phyloP scores from a whole-genome alignment of 2,797 vertebrate genomes.

The Poecilia gillii region DNA sequence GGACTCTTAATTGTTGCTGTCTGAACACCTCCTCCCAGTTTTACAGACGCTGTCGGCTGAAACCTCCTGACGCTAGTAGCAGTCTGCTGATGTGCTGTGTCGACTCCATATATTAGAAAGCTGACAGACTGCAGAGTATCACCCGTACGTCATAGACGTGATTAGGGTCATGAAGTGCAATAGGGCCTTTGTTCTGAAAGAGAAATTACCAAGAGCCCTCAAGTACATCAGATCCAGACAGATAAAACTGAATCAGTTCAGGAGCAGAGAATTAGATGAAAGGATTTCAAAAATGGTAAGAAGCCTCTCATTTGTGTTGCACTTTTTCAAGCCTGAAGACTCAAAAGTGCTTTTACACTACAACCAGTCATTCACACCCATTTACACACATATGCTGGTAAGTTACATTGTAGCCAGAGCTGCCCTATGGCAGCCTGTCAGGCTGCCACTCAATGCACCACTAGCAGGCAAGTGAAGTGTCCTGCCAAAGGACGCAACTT shows the following conservation, averaged over 20 bases:
- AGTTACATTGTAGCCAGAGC: neutral
- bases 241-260: constrained; percentile 28
- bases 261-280: constrained; percentile 20
- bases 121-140: constrained; percentile 16
- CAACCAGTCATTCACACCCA: neutral
- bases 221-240: constrained; percentile 35
- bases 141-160: constrained; percentile 22
- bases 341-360: neutral
- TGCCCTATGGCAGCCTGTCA: neutral
- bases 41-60: constrained; percentile 64
- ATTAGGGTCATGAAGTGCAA: constrained; percentile 20
- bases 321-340: neutral
- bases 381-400: neutral
- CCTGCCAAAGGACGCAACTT: too few relatives aligned
- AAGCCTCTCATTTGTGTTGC: neutral
- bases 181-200: constrained; percentile 11
- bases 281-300: neutral
- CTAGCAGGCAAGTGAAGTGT: neutral
- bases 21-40: constrained; percentile 78
- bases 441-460: neutral
- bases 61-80: constrained; percentile 40
- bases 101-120: constrained; percentile 24
- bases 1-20: constrained; percentile 76
- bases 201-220: constrained; percentile 15
- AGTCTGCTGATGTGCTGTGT: constrained; percentile 46